Evolutionary conservation across 2,797 vertebrate species (phyloP).

Genomic region (Notoglanidium macrostoma): DNA sequence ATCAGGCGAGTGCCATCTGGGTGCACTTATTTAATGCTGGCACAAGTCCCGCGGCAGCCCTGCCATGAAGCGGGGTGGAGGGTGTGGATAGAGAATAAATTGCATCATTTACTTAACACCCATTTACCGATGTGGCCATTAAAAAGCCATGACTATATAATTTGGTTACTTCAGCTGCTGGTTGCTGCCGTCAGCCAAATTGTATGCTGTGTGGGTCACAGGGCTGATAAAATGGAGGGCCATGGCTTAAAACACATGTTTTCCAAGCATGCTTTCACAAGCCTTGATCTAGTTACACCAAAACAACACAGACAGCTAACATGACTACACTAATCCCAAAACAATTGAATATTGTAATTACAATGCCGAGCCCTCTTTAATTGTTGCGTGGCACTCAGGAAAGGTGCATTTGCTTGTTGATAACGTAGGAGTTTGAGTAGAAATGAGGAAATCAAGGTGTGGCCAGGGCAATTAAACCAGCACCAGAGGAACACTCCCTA

Average conservation of each 20-base stretch:
- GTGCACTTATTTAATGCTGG: conserved; percentile 98
- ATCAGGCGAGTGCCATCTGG: conserved; percentile 94
- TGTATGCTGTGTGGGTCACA: conserved; percentile 70
- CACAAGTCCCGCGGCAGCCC: conserved; percentile 88
- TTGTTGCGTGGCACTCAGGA: conserved; percentile 68
- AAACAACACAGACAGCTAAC: conserved; percentile 54
- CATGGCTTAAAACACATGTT: conserved; percentile 64
- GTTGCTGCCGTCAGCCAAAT: conserved; percentile 85
- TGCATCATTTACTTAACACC: conserved; percentile 98
- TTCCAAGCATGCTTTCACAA: conserved; percentile 62
- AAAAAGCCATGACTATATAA: conserved; percentile 96
- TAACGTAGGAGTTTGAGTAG: conserved; percentile 63
- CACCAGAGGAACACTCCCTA: conserved; percentile 12
- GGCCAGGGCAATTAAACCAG: conserved; percentile 50
- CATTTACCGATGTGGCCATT: conserved; percentile 88
- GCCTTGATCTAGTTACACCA: conserved; percentile 65
- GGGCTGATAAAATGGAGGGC: conserved; percentile 62
- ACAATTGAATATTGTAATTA: conserved; percentile 72
- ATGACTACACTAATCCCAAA: conserved; percentile 63
- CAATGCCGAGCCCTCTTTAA: conserved; percentile 69
- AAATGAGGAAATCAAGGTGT: conserved; percentile 55
- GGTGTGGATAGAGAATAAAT: conserved; percentile 87
- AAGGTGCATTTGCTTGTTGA: conserved; percentile 60
- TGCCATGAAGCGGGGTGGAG: conserved; percentile 87
- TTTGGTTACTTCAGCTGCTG: conserved; percentile 88